phyloP scores from a whole-genome alignment of 2,888 invertebrate genomes.

The Brenthis ino region DNA sequence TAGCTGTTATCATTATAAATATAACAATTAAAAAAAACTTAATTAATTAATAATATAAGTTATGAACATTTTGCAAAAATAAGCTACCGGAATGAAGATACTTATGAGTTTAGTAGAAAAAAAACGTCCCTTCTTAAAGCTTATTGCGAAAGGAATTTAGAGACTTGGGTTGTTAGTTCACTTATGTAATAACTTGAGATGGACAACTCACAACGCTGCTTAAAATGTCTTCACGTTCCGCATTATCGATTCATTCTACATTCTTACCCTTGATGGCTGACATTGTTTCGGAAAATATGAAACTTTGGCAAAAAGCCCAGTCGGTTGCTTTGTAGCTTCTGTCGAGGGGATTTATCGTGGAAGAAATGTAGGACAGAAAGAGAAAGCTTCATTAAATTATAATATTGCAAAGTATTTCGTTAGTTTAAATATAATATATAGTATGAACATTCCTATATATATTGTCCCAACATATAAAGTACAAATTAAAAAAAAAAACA shows the following conservation, averaged over 20 bases:
- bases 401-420: no score
- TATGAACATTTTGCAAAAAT: no score
- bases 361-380: neutral
- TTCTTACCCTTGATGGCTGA: slow-evolving; percentile 20
- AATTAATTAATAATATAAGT: no score
- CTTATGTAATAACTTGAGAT: neutral
- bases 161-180: neutral
- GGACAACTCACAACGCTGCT: neutral
- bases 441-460: no score
- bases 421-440: no score
- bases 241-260: slow-evolving; percentile 17
- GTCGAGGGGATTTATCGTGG: neutral
- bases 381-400: neutral
- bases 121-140: no score
- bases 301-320: slow-evolving; percentile 20
- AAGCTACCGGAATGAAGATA: no score
- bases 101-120: no score
- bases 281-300: slow-evolving; percentile 10
- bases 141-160: neutral
- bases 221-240: neutral
- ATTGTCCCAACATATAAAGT: no score
- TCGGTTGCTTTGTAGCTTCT: slow-evolving; percentile 6
- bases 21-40: no score
- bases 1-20: no score
- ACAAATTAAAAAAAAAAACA: no score